Conservation (phyloP, 1,140 invertebrate genomes). For the Chymomyza costata region DNA sequence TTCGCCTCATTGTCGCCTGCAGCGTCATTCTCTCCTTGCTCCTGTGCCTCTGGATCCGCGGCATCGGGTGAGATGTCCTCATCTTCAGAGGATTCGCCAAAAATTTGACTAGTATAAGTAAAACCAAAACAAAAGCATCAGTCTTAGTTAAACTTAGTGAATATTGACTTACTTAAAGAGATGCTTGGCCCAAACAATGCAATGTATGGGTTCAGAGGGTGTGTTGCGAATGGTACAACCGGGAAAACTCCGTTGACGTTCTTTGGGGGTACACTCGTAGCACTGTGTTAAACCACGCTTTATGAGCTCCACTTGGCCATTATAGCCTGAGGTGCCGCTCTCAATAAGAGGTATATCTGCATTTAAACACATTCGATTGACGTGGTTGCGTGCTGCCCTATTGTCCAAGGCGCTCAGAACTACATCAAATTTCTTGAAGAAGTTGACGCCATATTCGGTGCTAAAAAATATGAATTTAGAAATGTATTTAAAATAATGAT, state of each 20-base stretch:
- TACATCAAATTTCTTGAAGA: constrained; percentile 93
- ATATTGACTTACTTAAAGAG: constrained; percentile 91
- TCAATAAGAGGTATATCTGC: constrained; percentile 96
- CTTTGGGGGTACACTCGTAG: constrained; percentile 97
- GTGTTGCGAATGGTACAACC: constrained; percentile 99
- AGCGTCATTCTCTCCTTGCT: constrained; percentile 89
- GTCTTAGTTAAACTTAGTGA: no score
- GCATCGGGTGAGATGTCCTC: constrained; percentile 99
- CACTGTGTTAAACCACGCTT: constrained; percentile 94
- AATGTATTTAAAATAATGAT: neutral
- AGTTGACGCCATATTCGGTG: constrained; percentile 91
- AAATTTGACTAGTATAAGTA: constrained; percentile 89
- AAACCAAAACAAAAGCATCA: no score
- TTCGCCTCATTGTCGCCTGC: constrained; percentile 79
- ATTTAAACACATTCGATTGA: constrained; percentile 98
- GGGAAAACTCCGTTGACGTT: constrained; percentile 94
- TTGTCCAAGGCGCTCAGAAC: constrained; percentile 99
- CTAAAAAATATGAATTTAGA: constrained; percentile 80
- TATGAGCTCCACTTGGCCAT: constrained; percentile 91
- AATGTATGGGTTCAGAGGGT: constrained; percentile 99
- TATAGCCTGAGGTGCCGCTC: constrained; percentile 97
- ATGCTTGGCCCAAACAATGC: constrained; percentile 99
- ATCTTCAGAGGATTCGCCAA: constrained; percentile 96
- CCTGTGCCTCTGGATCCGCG: constrained; percentile 89
- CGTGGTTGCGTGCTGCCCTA: constrained; percentile 95